Evolutionary conservation across 2,888 invertebrate genomes (phyloP), one percentile per base, ranked within the genome.

Genomic region (Eupsilia transversa): DNA sequence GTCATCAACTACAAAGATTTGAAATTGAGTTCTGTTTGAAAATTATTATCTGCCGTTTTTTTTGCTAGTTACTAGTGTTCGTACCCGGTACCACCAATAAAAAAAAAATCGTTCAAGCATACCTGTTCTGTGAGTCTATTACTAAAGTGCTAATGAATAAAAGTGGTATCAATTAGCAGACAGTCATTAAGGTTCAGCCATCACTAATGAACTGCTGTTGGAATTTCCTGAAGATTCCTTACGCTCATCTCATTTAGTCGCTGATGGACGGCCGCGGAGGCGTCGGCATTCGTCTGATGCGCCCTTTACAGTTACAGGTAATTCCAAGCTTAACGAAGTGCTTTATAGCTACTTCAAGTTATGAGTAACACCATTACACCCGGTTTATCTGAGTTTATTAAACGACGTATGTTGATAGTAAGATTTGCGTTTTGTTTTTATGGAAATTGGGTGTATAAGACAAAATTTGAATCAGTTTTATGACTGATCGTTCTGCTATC

Each of bases 141-240:
- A 64, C 43, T 23, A 14, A 66, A 54, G 23, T n/a, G 57, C 69
- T 90, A 92, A 93, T 92, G 91, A 93, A 91, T 91, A 89, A 90
- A 87, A 89, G 87, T 87, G 88, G 85, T 86, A 90, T 89, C 88
- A 92, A 92, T 92, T 93, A 91, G 90, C 89, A 76, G 85, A 77
- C 83, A 33, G 87, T 91, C 93, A 92, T 94, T 94, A 94, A 90
- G 86, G 76, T 73, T 70, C 72, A 77, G 70, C 66, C 88, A 85
- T 80, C 86, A 83, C 89, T 94, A 94, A 94, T 94, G 92, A 92
- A 92, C n/a, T 86, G 89, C 86, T 89, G 87, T 86, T 84, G 90
- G 89, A 89, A 91, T 91, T 91, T 88, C 85, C 86, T 81, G 81
- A 72, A 87, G 86, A 89, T 89, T 87, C 86, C 80, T 86, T 80